These are phyloP conservation scores for Drosophila neoperkinsi DNA, from an alignment of 2,888 invertebrate species.

Conservation along the genomic window DNA sequence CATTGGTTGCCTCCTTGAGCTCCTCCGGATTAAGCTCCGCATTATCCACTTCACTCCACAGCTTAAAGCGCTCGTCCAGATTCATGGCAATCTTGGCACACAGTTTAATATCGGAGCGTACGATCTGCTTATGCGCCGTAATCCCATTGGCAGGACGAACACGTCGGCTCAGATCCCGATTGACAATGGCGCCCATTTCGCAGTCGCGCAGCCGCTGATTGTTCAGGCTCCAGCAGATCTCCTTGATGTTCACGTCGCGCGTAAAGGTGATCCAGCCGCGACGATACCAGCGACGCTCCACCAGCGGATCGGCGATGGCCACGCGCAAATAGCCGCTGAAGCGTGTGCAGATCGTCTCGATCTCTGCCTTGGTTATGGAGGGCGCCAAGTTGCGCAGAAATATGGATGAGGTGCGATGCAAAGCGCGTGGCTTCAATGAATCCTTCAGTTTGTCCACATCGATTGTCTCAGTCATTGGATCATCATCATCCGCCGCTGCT, in stretches of 20 bases:
- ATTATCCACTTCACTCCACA: constrained; percentile 88
- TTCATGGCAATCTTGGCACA: constrained; percentile 96
- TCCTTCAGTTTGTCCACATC: constrained; percentile 86
- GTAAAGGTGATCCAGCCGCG: constrained; percentile 99
- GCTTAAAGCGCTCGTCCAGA: constrained; percentile 92
- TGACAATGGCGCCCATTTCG: constrained; percentile 92
- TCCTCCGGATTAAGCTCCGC: background rate
- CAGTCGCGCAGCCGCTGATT: constrained; percentile 89
- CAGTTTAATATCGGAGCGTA: constrained; percentile 95
- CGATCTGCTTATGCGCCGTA: constrained; percentile 94
- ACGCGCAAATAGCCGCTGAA: constrained; percentile 97
- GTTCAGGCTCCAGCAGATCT: constrained; percentile 99
- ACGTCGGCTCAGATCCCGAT: constrained; percentile 97
- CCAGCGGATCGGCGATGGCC: constrained; percentile 98
- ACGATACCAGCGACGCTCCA: constrained; percentile 97
- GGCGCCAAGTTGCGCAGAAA: constrained; percentile 98
- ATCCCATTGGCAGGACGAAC: constrained; percentile 96
- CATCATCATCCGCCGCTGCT: background rate
- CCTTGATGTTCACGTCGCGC: constrained; percentile 98
- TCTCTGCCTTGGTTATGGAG: constrained; percentile 97
- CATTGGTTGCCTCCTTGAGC: constrained; percentile 44
- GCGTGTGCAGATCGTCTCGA: constrained; percentile 96
- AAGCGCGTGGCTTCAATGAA: constrained; percentile 87
- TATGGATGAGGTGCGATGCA: constrained; percentile 98
- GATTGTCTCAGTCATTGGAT: constrained; percentile 81